phyloP scores from a whole-genome alignment of 2,888 invertebrate genomes.

The Sinhomidia bicolor region DNA sequence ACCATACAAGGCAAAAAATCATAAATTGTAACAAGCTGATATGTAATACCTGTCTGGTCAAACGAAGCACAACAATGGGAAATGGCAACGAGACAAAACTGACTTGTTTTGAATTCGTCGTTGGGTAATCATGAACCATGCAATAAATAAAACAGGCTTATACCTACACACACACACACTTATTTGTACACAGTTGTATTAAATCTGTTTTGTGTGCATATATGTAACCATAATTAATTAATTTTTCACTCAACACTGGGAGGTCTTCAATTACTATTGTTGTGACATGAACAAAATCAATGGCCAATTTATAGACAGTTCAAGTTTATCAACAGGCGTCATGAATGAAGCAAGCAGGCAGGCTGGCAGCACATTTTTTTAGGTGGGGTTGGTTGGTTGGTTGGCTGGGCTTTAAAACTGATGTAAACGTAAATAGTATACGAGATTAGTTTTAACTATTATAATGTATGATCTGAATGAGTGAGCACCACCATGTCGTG shows the following conservation, averaged over 20 bases:
- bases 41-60: constrained; percentile 1
- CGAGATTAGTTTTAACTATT: background rate
- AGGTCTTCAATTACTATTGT: constrained; percentile 64
- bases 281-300: constrained; percentile 58
- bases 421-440: background rate
- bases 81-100: background rate
- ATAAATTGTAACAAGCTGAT: constrained; percentile 9
- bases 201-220: background rate
- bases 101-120: background rate
- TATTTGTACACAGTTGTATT: background rate
- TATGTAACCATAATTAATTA: constrained; percentile 69
- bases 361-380: background rate
- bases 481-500: background rate
- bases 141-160: background rate
- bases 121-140: background rate
- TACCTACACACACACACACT: background rate
- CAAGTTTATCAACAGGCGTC: constrained; percentile 58
- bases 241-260: constrained; percentile 63
- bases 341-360: background rate
- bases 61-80: constrained; percentile 12
- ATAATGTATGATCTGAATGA: background rate
- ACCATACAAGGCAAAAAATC: constrained; percentile 48
- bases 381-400: constrained; percentile 54
- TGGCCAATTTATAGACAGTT: constrained; percentile 56
- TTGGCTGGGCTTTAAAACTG: background rate